Base-by-base conservation (phyloP, 2,797 vertebrate species). In the Onychomys torridus region DNA sequence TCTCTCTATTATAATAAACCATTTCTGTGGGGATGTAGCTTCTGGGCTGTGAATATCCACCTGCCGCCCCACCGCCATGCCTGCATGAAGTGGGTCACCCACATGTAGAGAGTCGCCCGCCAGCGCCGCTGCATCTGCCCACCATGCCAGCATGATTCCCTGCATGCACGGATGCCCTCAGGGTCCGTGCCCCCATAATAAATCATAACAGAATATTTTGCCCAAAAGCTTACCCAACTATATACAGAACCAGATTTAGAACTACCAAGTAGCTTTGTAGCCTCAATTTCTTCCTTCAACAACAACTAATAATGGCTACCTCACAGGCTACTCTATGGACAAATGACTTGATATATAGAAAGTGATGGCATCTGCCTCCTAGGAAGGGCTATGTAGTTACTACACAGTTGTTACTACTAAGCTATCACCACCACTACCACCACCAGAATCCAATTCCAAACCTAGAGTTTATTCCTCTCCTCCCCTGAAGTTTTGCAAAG, bases 231-330 rank as follows among this genome's bases (percentile, higher is more conserved):
- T 59, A 88, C 55, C 78, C 61, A 84, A 40, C 29, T 40, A 85
- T 83, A 71, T 79, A 49, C 29, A 94, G 78, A 92, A 73, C 57
- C 63, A 91, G 17, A 27, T 75, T 63, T 43, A 79, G 59, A 93
- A 65, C 76, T 65, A 32, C 57, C 84, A 13, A n/a, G 29, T 37
- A 78, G 77, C 69, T 67, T 5, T 63, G 17, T 40, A 37, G 67
- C 17, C 37, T 81, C 34, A n/a, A 61, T 85, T 75, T 90, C 91
- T 94, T 83, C 52, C 6, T 8, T 57, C 21, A 83, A 34, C 84
- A 85, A 69, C 43, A 90, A 63, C 9, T 76, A 76, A 49, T 1
- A 59, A 19, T 6, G 57, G n/a, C 89, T 83, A 67, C 32, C 40
- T 89, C 67, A 71, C 2, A 57, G 75, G 49, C 73, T 90, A 95